Conservation (phyloP, 2,888 invertebrate species). For the Agrotis puta region DNA sequence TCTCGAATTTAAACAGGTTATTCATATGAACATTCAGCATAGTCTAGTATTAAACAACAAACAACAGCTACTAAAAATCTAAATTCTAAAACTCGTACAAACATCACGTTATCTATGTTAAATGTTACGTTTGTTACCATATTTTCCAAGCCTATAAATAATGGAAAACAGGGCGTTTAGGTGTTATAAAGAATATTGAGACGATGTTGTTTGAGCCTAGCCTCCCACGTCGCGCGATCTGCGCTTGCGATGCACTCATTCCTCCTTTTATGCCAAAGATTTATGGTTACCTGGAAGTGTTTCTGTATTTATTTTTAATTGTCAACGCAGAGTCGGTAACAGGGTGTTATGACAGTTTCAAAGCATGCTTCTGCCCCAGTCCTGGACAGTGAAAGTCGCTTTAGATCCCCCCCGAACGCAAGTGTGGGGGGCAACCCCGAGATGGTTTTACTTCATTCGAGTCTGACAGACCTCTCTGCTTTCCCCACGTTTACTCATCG, state of each 20-base stretch:
- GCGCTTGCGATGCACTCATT: conserved; percentile 76
- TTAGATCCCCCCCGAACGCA: too few relatives aligned
- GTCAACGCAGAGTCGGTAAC: not conserved
- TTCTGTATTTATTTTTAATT: not conserved
- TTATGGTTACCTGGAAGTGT: conserved; percentile 68
- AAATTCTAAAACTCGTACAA: not conserved
- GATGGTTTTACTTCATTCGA: too few relatives aligned
- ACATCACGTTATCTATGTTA: conserved; percentile 1
- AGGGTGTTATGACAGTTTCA: not conserved
- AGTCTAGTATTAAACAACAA: not conserved
- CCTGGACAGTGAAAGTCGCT: too few relatives aligned
- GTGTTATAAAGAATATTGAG: conserved; percentile 60
- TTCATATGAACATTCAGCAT: not conserved
- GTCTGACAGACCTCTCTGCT: too few relatives aligned
- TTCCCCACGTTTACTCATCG: too few relatives aligned
- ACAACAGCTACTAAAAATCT: not conserved
- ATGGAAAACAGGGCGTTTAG: conserved; percentile 49
- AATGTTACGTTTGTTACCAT: conserved; percentile 20
- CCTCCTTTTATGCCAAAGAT: conserved; percentile 67
- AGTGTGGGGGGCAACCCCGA: too few relatives aligned
- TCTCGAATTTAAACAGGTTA: too few relatives aligned
- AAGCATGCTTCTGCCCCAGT: too few relatives aligned
- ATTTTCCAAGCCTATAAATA: conserved; percentile 52
- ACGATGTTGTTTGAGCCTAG: conserved; percentile 60
- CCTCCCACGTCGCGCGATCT: conserved; percentile 84